Conservation (phyloP, 2,888 invertebrate genomes). For the Vanessa cardui region DNA sequence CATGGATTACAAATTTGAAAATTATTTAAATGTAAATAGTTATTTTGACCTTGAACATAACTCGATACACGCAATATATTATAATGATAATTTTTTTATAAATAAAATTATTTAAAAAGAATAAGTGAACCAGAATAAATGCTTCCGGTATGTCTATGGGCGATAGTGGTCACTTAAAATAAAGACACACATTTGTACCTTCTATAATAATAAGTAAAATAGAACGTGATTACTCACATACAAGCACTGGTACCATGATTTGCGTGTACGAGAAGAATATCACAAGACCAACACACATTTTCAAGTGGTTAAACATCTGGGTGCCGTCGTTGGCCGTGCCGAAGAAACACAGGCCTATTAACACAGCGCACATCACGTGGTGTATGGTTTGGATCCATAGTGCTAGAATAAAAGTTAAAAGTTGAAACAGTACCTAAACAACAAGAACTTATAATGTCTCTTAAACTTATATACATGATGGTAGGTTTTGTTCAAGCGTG, state of each 20-base stretch:
- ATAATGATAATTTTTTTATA: neutral
- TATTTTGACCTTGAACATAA: neutral
- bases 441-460: too few relatives aligned
- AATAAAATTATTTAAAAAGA: too few relatives aligned
- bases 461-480: too few relatives aligned
- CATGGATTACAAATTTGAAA: neutral
- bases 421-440: neutral
- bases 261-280: constrained; percentile 87
- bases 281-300: constrained; percentile 85
- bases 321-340: constrained; percentile 85
- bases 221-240: constrained; percentile 79
- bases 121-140: too few relatives aligned
- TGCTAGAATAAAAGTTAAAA: constrained; percentile 52
- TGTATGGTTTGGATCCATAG: constrained; percentile 84
- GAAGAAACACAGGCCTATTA: constrained; percentile 84
- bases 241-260: constrained; percentile 86
- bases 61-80: neutral
- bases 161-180: too few relatives aligned
- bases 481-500: too few relatives aligned
- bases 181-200: too few relatives aligned
- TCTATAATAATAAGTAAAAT: too few relatives aligned
- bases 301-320: constrained; percentile 87
- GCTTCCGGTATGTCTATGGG: too few relatives aligned
- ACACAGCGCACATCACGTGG: constrained; percentile 83
- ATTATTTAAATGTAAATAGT: neutral